Conservation (phyloP, 2,888 invertebrate genomes). For the Protodeltote pygarga region DNA sequence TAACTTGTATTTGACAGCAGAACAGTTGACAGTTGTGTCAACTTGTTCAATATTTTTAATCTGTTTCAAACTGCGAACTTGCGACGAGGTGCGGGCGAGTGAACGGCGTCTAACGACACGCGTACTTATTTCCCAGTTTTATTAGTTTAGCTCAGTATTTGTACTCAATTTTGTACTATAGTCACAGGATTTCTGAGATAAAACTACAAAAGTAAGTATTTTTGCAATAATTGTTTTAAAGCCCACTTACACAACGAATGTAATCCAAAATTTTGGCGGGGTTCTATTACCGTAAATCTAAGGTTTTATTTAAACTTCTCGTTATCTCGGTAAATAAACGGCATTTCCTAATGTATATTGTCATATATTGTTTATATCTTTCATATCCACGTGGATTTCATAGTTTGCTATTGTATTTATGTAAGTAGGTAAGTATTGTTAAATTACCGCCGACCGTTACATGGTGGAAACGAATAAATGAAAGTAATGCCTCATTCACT, state of each 20-base stretch:
- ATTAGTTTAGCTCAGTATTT: constrained; percentile 5
- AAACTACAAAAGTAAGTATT: constrained; percentile 31
- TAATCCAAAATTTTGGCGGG: constrained; percentile 42
- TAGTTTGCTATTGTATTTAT: constrained; percentile 21
- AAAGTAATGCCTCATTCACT: constrained; percentile 14
- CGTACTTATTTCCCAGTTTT: constrained; percentile 28
- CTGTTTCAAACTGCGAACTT: constrained; percentile 14
- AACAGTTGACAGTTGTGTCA: not conserved
- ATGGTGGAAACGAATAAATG: constrained; percentile 31
- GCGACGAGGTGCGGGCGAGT: constrained; percentile 9
- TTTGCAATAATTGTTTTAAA: not conserved
- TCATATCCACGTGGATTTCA: constrained; percentile 35
- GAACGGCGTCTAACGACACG: constrained; percentile 37
- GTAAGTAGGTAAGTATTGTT: constrained; percentile 42
- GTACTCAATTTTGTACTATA: constrained; percentile 1
- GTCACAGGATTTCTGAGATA: not conserved
- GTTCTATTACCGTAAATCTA: constrained; percentile 11
- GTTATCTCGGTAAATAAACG: not conserved
- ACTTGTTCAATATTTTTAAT: constrained; percentile 10
- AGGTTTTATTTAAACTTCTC: not conserved
- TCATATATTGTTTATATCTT: not conserved
- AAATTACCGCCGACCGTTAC: constrained; percentile 40
- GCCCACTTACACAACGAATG: constrained; percentile 3
- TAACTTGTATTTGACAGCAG: too few relatives aligned
- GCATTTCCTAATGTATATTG: not conserved